Conservation (phyloP, 1,140 invertebrate species). For the Pogonomyrmex barbatus region DNA sequence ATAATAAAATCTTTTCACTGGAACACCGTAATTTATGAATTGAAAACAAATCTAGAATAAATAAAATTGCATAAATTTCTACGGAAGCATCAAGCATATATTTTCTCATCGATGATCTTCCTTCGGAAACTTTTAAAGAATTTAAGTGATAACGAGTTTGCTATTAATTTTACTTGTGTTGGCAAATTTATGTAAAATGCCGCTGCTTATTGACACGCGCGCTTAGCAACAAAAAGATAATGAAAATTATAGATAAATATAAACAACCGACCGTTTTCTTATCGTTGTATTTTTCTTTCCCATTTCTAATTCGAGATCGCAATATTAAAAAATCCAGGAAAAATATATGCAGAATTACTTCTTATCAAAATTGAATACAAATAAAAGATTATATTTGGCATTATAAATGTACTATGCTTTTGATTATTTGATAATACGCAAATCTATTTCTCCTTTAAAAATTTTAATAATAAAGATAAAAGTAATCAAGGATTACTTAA, state of each 20-base stretch:
- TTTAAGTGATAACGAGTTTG: conserved; percentile 61
- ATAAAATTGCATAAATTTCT: conserved; percentile 2
- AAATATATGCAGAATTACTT: neutral
- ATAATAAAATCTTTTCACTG: neutral
- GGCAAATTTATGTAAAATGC: conserved; percentile 58
- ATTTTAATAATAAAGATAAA: neutral
- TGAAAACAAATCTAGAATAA: neutral
- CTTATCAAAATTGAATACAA: neutral
- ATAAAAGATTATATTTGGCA: neutral
- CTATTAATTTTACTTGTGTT: conserved; percentile 70
- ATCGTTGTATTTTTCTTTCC: conserved; percentile 5
- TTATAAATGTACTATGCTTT: neutral
- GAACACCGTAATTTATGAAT: neutral
- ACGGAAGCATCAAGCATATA: neutral
- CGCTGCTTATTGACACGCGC: conserved; percentile 67
- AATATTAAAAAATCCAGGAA: neutral
- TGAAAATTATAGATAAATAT: conserved; percentile 70
- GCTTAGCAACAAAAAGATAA: conserved; percentile 50
- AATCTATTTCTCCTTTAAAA: neutral
- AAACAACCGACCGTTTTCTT: conserved; percentile 40
- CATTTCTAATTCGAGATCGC: no score
- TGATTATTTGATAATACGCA: neutral
- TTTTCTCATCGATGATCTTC: neutral
- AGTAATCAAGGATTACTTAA: neutral
- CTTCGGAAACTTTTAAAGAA: conserved; percentile 30